These are phyloP conservation scores for Druon quercuslanigerum DNA, from an alignment of 1,140 invertebrate genomes.

Conservation along the genomic window DNA sequence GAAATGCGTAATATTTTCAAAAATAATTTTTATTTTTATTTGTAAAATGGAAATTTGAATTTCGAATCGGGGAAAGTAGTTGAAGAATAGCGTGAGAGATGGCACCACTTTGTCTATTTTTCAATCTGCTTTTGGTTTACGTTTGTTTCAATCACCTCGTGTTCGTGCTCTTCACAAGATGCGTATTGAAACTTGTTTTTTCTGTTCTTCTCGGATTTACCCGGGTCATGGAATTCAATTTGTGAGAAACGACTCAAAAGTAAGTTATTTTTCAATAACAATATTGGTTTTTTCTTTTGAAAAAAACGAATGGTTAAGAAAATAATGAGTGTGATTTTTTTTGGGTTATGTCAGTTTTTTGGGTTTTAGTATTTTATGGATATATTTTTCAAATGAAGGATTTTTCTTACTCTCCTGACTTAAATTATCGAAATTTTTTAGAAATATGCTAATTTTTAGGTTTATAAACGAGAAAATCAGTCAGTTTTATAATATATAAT, in stretches of 20 bases:
- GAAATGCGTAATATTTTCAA: too few relatives aligned
- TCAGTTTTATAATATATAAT: neutral
- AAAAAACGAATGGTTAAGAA: neutral
- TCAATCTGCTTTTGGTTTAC: neutral
- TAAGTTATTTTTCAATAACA: constrained; percentile 67
- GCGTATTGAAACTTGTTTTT: constrained; percentile 93
- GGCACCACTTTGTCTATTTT: neutral
- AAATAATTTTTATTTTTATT: too few relatives aligned
- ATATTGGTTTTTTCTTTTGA: constrained; percentile 26
- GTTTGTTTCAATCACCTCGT: neutral
- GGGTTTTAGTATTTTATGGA: too few relatives aligned
- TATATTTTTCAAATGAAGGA: neutral
- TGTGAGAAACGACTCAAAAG: constrained; percentile 91
- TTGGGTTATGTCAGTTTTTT: neutral
- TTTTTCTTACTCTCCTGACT: neutral
- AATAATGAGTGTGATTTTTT: neutral
- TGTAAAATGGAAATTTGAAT: too few relatives aligned
- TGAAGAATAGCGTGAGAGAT: neutral
- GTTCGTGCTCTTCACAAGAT: constrained; percentile 74
- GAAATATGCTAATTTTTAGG: neutral
- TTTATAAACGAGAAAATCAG: neutral
- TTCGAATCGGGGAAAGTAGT: too few relatives aligned
- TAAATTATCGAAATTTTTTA: neutral
- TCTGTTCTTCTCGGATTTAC: constrained; percentile 90
- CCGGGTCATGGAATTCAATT: constrained; percentile 92